These are phyloP conservation scores for Lipophrys pholis DNA, from an alignment of 2,113 vertebrate species.

Conservation along the genomic window DNA sequence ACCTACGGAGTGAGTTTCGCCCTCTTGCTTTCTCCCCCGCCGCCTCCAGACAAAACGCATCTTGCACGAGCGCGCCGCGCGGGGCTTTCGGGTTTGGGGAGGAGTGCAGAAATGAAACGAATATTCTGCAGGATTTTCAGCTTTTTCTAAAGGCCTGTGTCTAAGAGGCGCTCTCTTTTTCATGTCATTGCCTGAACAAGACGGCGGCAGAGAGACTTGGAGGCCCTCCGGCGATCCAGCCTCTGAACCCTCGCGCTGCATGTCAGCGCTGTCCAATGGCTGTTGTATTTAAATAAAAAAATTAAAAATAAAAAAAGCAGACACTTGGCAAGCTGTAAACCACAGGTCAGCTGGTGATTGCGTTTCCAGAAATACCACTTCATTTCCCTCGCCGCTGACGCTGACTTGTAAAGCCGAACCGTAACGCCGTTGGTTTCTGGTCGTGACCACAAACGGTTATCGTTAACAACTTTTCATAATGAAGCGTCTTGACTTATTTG, in stretches of 20 bases:
- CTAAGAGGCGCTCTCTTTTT: constrained; percentile 11
- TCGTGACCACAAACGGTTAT: constrained; percentile 41
- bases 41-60: constrained; percentile 7
- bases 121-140: constrained; percentile 23
- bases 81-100: neutral
- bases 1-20: constrained; percentile 86
- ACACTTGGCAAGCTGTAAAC: constrained; percentile 3
- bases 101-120: constrained; percentile 2
- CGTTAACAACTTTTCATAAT: constrained; percentile 12
- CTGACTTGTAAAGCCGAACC: constrained; percentile 55
- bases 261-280: constrained; percentile 31
- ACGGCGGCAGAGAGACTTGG: constrained; percentile 1
- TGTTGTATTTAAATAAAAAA: constrained; percentile 8
- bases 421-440: constrained; percentile 43
- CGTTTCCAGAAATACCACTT: constrained; percentile 57
- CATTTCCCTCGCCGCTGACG: constrained; percentile 32
- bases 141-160: constrained; percentile 5
- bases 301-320: constrained; percentile 18
- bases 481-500: constrained; percentile 7
- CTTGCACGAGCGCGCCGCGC: neutral
- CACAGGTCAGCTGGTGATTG: constrained; percentile 45
- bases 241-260: constrained; percentile 32
- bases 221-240: constrained; percentile 11
- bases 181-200: constrained; percentile 24
- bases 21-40: neutral